Evolutionary conservation across 2,113 vertebrate genomes (phyloP).

Genomic region (Ceyx cyanopectus): DNA sequence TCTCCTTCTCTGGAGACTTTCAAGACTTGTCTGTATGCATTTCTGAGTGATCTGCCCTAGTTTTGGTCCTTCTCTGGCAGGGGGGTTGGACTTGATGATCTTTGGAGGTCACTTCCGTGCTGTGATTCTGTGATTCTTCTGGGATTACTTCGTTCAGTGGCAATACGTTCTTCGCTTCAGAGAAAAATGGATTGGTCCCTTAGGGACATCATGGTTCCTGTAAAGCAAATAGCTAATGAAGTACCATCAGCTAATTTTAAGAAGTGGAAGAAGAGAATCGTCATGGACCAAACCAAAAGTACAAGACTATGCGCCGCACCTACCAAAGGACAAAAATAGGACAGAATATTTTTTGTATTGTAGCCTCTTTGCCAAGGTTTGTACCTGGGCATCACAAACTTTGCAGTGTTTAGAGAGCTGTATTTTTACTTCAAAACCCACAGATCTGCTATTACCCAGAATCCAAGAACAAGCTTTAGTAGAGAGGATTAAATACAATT

Average conservation of each 20-base stretch:
- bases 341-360: not conserved
- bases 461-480: not conserved
- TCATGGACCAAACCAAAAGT: not conserved
- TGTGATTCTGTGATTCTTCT: not conserved
- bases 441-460: not conserved
- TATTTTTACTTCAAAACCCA: not conserved
- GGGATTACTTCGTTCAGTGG: not conserved
- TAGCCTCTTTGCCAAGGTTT: not conserved
- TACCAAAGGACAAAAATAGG: not conserved
- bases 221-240: constrained; percentile 13
- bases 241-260: not conserved
- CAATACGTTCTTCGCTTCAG: not conserved
- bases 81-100: no score
- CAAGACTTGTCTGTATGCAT: no score
- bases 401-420: not conserved
- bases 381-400: not conserved
- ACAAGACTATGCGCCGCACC: no score
- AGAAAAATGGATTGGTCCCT: not conserved
- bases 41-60: no score
- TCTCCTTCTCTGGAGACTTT: no score
- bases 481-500: not conserved
- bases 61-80: no score
- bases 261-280: not conserved
- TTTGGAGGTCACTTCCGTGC: no score
- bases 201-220: not conserved